Conservation (phyloP, 2,113 vertebrate genomes). For the Clupea harengus region DNA sequence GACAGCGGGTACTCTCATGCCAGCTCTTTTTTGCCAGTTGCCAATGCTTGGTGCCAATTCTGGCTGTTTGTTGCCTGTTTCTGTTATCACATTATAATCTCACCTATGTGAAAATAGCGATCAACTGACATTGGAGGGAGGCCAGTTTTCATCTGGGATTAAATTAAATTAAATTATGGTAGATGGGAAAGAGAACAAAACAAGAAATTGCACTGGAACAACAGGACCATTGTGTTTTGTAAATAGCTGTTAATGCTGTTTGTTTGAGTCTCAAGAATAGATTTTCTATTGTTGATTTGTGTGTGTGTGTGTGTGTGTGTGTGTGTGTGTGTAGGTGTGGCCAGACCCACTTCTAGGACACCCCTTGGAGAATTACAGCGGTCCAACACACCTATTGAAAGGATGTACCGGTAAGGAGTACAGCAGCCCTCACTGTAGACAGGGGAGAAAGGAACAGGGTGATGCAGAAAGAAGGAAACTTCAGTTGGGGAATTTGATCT, state of each 20-base stretch:
- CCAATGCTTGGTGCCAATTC: neutral
- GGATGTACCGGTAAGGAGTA: conserved; percentile 88
- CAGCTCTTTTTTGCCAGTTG: neutral
- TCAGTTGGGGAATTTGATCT: conserved; percentile 49
- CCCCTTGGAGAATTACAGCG: conserved; percentile 83
- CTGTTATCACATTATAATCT: neutral
- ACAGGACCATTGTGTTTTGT: neutral
- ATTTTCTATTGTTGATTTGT: neutral
- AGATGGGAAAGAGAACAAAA: conserved; percentile 11
- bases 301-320: conserved; percentile 5
- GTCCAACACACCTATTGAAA: conserved; percentile 78
- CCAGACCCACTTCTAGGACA: conserved; percentile 72
- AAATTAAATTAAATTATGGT: neutral
- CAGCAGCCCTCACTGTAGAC: neutral
- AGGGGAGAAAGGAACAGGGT: neutral
- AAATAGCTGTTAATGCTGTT: neutral
- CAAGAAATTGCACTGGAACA: neutral
- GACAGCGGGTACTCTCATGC: conserved; percentile 70
- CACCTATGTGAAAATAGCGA: neutral
- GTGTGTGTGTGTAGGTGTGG: conserved; percentile 67
- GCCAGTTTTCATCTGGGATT: conserved; percentile 4
- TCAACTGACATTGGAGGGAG: neutral
- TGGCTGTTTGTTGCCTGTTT: neutral
- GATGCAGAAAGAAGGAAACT: conserved; percentile 25
- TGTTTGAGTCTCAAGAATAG: neutral